Evolutionary conservation across 1,140 invertebrate species (phyloP), one percentile per base, ranked within the genome.

Genomic region (Palaemon carinicauda): DNA sequence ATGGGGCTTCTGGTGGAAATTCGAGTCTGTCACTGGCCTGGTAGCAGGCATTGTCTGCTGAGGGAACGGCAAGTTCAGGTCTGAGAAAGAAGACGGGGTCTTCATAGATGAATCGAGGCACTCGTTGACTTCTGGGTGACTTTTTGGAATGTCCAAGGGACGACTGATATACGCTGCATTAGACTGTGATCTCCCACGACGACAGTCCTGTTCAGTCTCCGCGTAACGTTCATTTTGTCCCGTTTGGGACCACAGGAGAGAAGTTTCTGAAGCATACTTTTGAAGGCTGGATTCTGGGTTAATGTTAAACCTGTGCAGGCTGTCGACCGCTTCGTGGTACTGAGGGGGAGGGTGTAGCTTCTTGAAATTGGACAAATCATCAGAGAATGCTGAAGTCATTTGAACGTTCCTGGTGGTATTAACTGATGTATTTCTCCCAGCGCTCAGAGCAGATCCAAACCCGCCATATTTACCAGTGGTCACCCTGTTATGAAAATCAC

Each of bases 201-300:
- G 27, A n/a, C 71, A 60, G 1, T 54, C 81, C 4, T 74, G 50
- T 24, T 65, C 21, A 21, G 31, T 14, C 50, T 71, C 17, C 74
- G 21, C 24, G 24, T 60, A 27, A 17, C 9, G 0, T 51, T 24
- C 60, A 19, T 29, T 50, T 29, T 54, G 52, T n/a, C 14, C 29
- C 5, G 21, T 27, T 17, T 29, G 17, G 15, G 73, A 60, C 7
- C 17, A 33, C 56, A 85, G 29, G 51, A 84, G 74, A 5, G 53
- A 85, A 19, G 83, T 85, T 51, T 85, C 83, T 5, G 83, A 85
- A 21, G 83, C 83, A 52, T 71, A 85, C 27, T 85, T 85, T 50
- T 85, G 83, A 33, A 85, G 60, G n/a, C 54, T 54, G 29, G 69
- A 31, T 29, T 74, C 69, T 1, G 41, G 29, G 33, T 65, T 21